These are phyloP conservation scores for Nanger granti DNA, from an alignment of 2,113 vertebrate species.

Conservation along the genomic window DNA sequence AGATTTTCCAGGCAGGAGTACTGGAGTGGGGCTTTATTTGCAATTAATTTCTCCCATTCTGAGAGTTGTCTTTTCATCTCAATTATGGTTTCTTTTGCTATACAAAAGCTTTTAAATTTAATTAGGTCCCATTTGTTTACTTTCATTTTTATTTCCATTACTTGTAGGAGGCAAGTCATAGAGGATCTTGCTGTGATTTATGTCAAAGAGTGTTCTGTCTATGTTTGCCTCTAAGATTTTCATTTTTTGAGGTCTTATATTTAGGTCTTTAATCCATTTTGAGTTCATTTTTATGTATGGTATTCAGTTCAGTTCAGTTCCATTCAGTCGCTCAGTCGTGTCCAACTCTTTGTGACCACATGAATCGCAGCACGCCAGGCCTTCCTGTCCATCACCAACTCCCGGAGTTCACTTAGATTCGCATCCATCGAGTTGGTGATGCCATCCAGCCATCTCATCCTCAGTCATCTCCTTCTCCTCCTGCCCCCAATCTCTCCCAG, in stretches of 20 bases:
- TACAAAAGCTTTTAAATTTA: neutral
- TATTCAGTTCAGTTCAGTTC: neutral
- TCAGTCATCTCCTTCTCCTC: too few relatives aligned
- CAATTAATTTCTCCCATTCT: neutral
- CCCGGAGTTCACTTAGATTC: too few relatives aligned
- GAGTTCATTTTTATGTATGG: neutral
- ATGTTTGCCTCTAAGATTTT: neutral
- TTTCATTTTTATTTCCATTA: neutral
- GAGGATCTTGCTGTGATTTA: neutral
- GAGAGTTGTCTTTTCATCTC: neutral
- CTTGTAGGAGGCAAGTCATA: neutral
- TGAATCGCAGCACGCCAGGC: too few relatives aligned
- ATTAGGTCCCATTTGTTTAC: neutral
- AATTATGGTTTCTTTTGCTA: neutral
- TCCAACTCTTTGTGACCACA: too few relatives aligned
- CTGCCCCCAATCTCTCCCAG: too few relatives aligned
- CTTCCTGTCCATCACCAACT: too few relatives aligned
- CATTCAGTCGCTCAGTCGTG: accelerated
- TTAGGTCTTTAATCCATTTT: neutral
- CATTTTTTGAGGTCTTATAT: neutral
- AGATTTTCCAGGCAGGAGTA: too few relatives aligned
- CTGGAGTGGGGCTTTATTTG: neutral
- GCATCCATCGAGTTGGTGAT: accelerated
- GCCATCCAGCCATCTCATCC: too few relatives aligned
- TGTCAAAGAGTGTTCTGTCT: neutral